phyloP scores from a whole-genome alignment of 2,113 vertebrate species.

The Heliornis fulica region DNA sequence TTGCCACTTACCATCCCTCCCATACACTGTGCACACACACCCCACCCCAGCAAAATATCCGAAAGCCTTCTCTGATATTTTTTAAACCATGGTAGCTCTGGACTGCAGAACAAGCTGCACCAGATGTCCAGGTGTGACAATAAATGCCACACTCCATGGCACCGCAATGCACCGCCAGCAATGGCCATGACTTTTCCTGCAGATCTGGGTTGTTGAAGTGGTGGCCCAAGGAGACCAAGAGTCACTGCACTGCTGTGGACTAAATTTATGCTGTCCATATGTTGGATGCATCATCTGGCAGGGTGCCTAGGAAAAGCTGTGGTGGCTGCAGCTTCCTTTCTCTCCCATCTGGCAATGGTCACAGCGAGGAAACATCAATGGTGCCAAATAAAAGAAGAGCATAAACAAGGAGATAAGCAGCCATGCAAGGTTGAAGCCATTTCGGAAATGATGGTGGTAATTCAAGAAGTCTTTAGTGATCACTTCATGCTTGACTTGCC shows the following conservation, averaged over 20 bases:
- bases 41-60: background rate
- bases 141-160: background rate
- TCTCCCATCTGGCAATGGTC: background rate
- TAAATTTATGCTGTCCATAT: background rate
- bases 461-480: background rate
- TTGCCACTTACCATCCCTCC: background rate
- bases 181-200: background rate
- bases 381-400: background rate
- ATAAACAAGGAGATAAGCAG: background rate
- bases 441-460: background rate
- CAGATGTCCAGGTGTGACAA: background rate
- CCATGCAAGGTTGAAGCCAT: background rate
- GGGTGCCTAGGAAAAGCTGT: background rate
- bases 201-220: background rate
- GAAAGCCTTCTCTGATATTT: background rate
- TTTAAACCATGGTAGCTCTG: background rate
- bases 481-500: constrained; percentile 61
- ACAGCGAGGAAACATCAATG: background rate
- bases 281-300: background rate
- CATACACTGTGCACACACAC: background rate
- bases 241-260: background rate
- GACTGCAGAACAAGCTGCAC: background rate
- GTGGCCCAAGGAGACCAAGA: background rate
- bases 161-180: background rate
- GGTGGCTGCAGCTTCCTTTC: background rate